Conservation (phyloP, 2,797 vertebrate genomes). For the Zonotrichia albicollis region DNA sequence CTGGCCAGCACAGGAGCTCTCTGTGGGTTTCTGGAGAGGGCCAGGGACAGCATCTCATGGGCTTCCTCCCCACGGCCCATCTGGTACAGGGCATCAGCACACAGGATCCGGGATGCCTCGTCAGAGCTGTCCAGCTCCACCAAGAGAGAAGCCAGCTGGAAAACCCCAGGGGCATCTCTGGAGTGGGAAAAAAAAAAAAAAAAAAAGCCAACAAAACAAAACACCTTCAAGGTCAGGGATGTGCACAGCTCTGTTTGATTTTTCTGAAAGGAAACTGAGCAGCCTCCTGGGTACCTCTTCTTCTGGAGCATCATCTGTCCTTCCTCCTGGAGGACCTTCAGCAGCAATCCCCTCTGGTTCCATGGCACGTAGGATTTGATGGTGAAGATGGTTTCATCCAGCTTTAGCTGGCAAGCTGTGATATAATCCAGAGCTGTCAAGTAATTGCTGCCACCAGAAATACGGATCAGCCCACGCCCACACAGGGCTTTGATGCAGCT, state of each 20-base stretch:
- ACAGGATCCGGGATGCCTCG: slow-evolving; percentile 81
- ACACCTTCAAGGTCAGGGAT: background rate
- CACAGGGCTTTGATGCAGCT: slow-evolving; percentile 93
- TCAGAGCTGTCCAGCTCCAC: slow-evolving; percentile 83
- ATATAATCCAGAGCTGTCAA: slow-evolving; percentile 91
- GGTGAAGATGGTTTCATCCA: slow-evolving; percentile 84
- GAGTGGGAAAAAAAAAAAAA: background rate
- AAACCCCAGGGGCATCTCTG: slow-evolving; percentile 85
- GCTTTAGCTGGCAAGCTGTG: slow-evolving; percentile 86
- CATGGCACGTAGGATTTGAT: slow-evolving; percentile 91
- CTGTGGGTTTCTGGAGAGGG: slow-evolving; percentile 74
- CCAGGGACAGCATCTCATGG: slow-evolving; percentile 82
- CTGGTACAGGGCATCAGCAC: slow-evolving; percentile 90
- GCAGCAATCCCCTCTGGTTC: slow-evolving; percentile 91
- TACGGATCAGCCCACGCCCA: slow-evolving; percentile 88
- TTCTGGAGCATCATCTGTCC: slow-evolving; percentile 86
- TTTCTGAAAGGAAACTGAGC: background rate
- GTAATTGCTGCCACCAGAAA: slow-evolving; percentile 82
- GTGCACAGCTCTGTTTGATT: background rate
- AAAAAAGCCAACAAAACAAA: background rate
- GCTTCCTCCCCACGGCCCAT: slow-evolving; percentile 86
- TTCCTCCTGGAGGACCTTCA: slow-evolving; percentile 89
- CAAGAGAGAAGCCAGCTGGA: slow-evolving; percentile 84
- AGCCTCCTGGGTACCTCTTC: background rate
- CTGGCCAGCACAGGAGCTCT: slow-evolving; percentile 84